Evolutionary conservation across 2,888 invertebrate genomes (phyloP), one percentile per base, ranked within the genome.

Genomic region (Apotomis turbidana): DNA sequence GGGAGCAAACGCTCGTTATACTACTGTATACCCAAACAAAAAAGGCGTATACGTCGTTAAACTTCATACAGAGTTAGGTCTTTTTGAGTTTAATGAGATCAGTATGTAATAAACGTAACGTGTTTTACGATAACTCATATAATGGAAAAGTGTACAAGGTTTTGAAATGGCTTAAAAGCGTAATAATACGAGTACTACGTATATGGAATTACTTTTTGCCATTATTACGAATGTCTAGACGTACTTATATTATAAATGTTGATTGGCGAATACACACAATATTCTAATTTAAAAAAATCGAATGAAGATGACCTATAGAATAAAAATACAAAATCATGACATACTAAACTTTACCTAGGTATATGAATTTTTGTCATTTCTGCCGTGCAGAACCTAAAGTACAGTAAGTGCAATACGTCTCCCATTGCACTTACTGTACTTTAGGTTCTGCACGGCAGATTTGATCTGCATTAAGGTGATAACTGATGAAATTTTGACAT

Each of bases 1-100:
- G 83, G 83, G 86, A 84, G 81, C 79, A 81, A 81, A 87, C 83
- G 81, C 82, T 88, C 84, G 87, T 90, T 87, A 88, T 86, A 87
- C 87, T 86, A 83, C 81, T 77, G 74, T 79, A 72, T 81, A 12
- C 5, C 10, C 10, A 4, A 46, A 66, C 10, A 8, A 46, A 66
- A 66, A 66, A 8, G 55, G 4, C 57, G 66, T 55, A 66, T 57
- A n/a, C 12, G 8, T 13, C 66, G 57, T 46, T n/a, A 57, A 9
- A 0, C 0, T 57, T 13, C 3, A 36, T 55, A 46, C 5, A n/a
- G 9, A 8, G 44, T 27, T 66, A 57, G 12, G 66, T 8, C 66
- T 1, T 66, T 57, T 57, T 49, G n/a, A 0, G 15, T 12, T 10
- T 15, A 44, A 15, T 44, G 41, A 5, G 3, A 12, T 8, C 44